Evolutionary conservation across 2,888 invertebrate genomes (phyloP).

Genomic region (Xestia c-nigrum): DNA sequence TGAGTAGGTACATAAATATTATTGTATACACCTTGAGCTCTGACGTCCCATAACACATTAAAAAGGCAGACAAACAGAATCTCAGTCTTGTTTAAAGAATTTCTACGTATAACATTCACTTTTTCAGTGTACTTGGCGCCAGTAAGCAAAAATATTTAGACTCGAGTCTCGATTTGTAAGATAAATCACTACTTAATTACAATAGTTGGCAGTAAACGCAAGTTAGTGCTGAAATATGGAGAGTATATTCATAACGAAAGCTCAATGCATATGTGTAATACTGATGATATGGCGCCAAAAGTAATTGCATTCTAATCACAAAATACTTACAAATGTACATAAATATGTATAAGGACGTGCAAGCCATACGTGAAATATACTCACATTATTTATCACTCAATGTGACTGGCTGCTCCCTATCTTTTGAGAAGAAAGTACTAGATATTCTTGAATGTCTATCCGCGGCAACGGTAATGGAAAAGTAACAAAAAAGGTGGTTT

Average conservation of each 20-base stretch:
- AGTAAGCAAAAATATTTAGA: constrained; percentile 45
- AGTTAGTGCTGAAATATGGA: constrained; percentile 27
- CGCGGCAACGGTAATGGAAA: background rate
- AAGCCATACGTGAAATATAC: constrained; percentile 55
- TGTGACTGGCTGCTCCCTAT: constrained; percentile 51
- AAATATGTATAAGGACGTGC: constrained; percentile 64
- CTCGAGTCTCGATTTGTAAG: constrained; percentile 30
- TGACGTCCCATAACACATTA: constrained; percentile 37
- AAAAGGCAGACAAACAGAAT: constrained; percentile 25
- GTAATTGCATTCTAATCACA: constrained; percentile 67
- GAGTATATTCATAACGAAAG: constrained; percentile 54
- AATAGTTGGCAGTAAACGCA: constrained; percentile 42
- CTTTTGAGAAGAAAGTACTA: constrained; percentile 37
- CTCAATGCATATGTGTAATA: constrained; percentile 44
- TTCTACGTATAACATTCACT: constrained; percentile 24
- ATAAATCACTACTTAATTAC: constrained; percentile 42
- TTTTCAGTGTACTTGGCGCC: constrained; percentile 34
- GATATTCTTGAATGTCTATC: background rate
- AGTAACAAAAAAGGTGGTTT: background rate
- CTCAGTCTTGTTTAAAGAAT: constrained; percentile 45
- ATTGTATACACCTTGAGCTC: constrained; percentile 34
- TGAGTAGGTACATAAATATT: constrained; percentile 10
- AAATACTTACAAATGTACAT: constrained; percentile 65
- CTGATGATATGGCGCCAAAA: constrained; percentile 63
- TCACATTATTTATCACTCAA: constrained; percentile 67